Conservation (phyloP, 2,797 vertebrate genomes). For the Sciurus carolinensis region DNA sequence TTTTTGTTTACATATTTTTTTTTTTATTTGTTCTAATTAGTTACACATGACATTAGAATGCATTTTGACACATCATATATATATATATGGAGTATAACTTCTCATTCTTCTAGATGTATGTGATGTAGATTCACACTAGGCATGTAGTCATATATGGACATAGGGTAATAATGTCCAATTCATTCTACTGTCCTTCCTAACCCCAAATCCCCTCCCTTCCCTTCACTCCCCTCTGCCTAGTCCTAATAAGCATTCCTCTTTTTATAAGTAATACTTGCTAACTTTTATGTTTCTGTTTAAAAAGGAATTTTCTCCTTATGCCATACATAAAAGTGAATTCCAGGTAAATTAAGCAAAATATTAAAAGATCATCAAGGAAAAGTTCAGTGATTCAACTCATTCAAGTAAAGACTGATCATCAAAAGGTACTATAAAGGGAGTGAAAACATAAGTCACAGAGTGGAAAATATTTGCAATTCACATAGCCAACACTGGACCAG, state of each 20-base stretch:
- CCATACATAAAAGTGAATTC: not conserved
- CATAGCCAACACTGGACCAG: not conserved
- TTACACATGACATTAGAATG: too few relatives aligned
- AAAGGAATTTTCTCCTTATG: slow-evolving; percentile 18
- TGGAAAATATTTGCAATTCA: not conserved
- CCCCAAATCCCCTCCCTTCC: too few relatives aligned
- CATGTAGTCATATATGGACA: too few relatives aligned
- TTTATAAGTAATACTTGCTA: slow-evolving; percentile 32
- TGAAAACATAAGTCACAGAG: not conserved
- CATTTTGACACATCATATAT: too few relatives aligned
- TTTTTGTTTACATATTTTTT: too few relatives aligned
- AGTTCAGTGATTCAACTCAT: slow-evolving; percentile 9
- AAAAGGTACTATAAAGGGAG: not conserved
- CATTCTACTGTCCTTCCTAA: too few relatives aligned
- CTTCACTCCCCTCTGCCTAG: too few relatives aligned
- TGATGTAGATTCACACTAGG: too few relatives aligned
- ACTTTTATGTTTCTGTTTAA: not conserved
- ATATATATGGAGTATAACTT: too few relatives aligned
- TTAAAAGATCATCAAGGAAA: not conserved
- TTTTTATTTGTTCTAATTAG: too few relatives aligned
- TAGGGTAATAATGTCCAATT: too few relatives aligned
- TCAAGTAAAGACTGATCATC: slow-evolving; percentile 18
- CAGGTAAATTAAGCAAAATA: not conserved
- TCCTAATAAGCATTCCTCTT: not conserved
- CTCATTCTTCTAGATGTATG: too few relatives aligned